Percentiles rank a stretch among this genome's conserved stretches.
Evolutionary conservation across 2,888 invertebrate species (phyloP).

Genomic region (Apodemia hepburni): DNA sequence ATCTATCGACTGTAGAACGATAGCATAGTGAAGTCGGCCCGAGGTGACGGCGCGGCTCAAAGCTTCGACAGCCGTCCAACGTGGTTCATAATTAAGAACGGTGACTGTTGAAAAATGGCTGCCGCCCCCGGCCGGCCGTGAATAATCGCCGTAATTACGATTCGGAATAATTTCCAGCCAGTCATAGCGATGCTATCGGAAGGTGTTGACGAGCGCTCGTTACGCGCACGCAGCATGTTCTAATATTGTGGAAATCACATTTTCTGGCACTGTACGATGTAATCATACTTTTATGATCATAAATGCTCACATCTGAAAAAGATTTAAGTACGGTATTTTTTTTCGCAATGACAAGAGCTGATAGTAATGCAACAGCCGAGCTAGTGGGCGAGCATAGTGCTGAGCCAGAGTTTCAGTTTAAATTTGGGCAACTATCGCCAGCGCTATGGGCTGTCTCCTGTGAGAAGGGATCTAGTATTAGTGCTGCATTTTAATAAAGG

Average conservation of each 20-base stretch:
- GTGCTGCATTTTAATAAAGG: too few species aligned
- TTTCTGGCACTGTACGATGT: conserved; percentile 35
- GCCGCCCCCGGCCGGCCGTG: conserved; percentile 80
- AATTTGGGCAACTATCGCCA: too few species aligned
- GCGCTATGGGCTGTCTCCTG: too few species aligned
- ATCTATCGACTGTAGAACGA: conserved; percentile 43
- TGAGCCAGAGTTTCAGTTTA: too few species aligned
- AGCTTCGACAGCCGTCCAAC: conserved; percentile 79
- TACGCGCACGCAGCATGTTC: conserved; percentile 64
- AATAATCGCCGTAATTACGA: conserved; percentile 80
- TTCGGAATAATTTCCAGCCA: conserved; percentile 80
- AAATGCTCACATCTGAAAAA: conserved; percentile 9
- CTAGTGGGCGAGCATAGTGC: too few species aligned
- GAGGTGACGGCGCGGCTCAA: conserved; percentile 78
- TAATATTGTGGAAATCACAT: conserved; percentile 56
- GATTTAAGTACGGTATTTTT: neutral
- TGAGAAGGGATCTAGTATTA: too few species aligned
- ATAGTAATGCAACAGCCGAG: too few species aligned
- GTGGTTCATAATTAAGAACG: conserved; percentile 79
- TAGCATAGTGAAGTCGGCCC: conserved; percentile 60
- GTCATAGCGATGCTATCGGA: conserved; percentile 80
- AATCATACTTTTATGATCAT: conserved; percentile 7
- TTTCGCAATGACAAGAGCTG: too few species aligned
- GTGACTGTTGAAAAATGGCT: conserved; percentile 80
- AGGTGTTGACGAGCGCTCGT: conserved; percentile 78